Base-by-base conservation (phyloP, 2,888 invertebrate species). In the Anorthoa munda region DNA sequence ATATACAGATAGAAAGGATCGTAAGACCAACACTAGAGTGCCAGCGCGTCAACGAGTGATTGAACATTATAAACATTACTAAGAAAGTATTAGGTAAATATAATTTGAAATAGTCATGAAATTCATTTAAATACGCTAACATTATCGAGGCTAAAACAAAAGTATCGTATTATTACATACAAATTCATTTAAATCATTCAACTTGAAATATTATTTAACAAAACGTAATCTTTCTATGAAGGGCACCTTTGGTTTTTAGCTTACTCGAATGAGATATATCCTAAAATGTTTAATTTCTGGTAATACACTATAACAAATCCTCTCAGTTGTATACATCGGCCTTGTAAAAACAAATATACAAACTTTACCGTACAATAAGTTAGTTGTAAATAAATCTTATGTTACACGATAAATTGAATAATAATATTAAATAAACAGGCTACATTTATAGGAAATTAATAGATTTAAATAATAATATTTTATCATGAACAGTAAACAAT, bases 201-300 rank as follows among this genome's bases (percentile, higher is more conserved):
- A 95, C 95, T 95, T 95, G 95, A 95, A 95, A 95, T 94, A 95
- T 95, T 93, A 94, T 94, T 94, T 93, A 96, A 96, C 96, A 96
- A 95, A 96, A 96, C 95, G 95, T 96, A 96, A 95, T 95, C 94
- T 94, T 95, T 95, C 95, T 96, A 96, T 97, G 97, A 97, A 98
- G 98, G 98, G 98, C 98, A 98, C 98, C 98, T 98, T 98, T 98
- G 98, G 98, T 98, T 98, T 98, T 97, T 97, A 97, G 97, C 97
- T 97, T 97, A 97, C 91, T 94, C 95, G 93, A 96, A 97, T 97
- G 97, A 93, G 93, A 95, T 96, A 96, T 94, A 95, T 95, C 94
- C 95, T 95, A 95, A 94, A 93, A 94, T 95, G 94, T 95, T 96
- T 94, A 92, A 94, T 95, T 95, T 95, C 94, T 94, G 94, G 88